These are phyloP conservation scores for Macrobrachium nipponense DNA, from an alignment of 1,140 invertebrate species.

Conservation along the genomic window DNA sequence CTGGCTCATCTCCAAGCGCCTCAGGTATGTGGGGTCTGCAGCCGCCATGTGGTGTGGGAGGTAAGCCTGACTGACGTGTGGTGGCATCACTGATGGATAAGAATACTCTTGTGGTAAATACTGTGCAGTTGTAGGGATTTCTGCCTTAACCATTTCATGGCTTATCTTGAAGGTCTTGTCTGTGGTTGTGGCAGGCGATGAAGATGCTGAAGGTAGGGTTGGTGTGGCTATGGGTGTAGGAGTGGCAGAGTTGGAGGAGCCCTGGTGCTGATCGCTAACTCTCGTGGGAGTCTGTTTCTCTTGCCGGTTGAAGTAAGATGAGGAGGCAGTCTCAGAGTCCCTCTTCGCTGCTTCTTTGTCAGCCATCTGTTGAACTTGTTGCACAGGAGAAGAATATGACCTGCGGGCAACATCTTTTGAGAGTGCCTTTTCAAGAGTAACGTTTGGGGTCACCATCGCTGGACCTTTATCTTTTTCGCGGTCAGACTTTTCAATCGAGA, in stretches of 20 bases:
- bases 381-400: slow-evolving; percentile 45
- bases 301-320: slow-evolving; percentile 53
- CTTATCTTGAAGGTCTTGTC: slow-evolving; percentile 58
- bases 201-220: slow-evolving; percentile 60
- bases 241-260: slow-evolving; percentile 57
- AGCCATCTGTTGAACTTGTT: slow-evolving; percentile 10
- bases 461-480: slow-evolving; percentile 54
- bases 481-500: slow-evolving; percentile 59
- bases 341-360: slow-evolving; percentile 53
- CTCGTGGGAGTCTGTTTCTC: slow-evolving; percentile 30
- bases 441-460: slow-evolving; percentile 58
- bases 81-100: slow-evolving; percentile 53
- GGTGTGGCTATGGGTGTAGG: slow-evolving; percentile 54
- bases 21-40: slow-evolving; percentile 59
- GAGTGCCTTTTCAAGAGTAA: slow-evolving; percentile 59
- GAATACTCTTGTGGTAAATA: slow-evolving; percentile 62
- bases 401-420: slow-evolving; percentile 45
- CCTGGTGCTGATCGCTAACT: slow-evolving; percentile 44
- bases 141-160: slow-evolving; percentile 59
- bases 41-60: slow-evolving; percentile 61
- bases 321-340: slow-evolving; percentile 35
- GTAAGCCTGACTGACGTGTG: slow-evolving; percentile 62
- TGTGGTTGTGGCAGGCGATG: slow-evolving; percentile 49
- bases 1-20: slow-evolving; percentile 61
- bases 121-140: slow-evolving; percentile 50